Base-by-base conservation (phyloP, 2,113 vertebrate genomes). In the Cochlearius cochlearius region DNA sequence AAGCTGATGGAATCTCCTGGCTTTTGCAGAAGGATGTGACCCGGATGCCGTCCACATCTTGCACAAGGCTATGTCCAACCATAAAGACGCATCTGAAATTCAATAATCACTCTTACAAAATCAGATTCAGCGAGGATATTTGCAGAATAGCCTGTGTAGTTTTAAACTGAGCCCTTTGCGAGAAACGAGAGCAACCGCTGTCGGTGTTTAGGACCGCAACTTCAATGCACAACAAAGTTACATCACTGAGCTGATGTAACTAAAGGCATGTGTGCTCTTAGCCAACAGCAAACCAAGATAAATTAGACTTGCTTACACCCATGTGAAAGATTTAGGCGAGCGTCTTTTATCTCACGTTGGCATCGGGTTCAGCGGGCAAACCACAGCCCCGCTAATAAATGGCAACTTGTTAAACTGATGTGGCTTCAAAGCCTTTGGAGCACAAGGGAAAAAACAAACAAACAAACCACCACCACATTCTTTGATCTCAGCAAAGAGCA, bases 101-200 rank as follows among this genome's bases (percentile, higher is more conserved):
- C 7, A 83, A 50, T 32, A 66, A 50, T 12, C 23, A 5, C 20
- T 30, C 15, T 12, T 19, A n/a, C 5, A 58, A 38, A 87, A 53
- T 59, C 13, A 58, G 30, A 73, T 58, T 76, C 10, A 23, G 59
- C 0, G 1, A 47, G 41, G 22, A 21, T 50, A 34, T 45, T 59
- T 84, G 50, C 30, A 45, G 59, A 36, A 78, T 1, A 49, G 6
- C 12, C 26, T 19, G 25, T 23, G 27, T 7, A 25, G 22, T 22
- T 89, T 39, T 9, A 49, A 64, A 7, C 4, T 5, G 32, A 69
- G 58, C 8, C 79, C 30, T 39, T 72, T 3, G 2, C 3, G 11
- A 36, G 63, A 73, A 64, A 52, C 0, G 2, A 45, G 38, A 52
- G 43, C 1, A 3, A 47, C 5, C 0, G 1, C 26, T 47, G 68